Evolutionary conservation across 2,797 vertebrate species (phyloP).

Genomic region (Heterohyrax brucei): DNA sequence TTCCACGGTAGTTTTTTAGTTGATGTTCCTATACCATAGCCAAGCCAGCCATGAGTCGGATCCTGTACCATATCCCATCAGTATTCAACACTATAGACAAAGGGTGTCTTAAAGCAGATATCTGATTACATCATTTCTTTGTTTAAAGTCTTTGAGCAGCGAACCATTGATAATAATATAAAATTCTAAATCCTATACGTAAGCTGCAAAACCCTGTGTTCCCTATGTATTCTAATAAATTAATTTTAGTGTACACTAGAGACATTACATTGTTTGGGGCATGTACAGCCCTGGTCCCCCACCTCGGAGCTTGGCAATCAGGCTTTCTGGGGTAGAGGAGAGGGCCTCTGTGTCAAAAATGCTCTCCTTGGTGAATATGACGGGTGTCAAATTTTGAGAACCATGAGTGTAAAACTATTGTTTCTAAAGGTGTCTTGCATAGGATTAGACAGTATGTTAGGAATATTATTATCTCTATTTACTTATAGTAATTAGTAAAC

Average conservation of each 20-base stretch:
- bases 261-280: not conserved
- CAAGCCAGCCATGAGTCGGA: no score
- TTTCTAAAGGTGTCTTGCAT: not conserved
- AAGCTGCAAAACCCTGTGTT: not conserved
- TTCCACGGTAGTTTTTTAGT: conserved; percentile 1
- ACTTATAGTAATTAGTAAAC: not conserved
- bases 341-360: not conserved
- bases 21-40: not conserved
- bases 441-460: not conserved
- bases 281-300: not conserved
- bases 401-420: not conserved
- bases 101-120: not conserved
- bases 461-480: not conserved
- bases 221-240: not conserved
- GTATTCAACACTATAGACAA: not conserved
- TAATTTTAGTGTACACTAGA: no score
- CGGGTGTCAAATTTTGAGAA: not conserved
- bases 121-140: not conserved
- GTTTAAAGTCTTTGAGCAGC: conserved; percentile 11
- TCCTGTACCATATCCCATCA: not conserved
- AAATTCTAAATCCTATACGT: not conserved
- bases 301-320: not conserved
- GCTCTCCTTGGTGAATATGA: not conserved
- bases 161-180: not conserved
- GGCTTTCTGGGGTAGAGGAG: not conserved